Evolutionary conservation across 2,888 invertebrate species (phyloP), one percentile per base, ranked within the genome.

Genomic region (Eucera pruinosa): DNA sequence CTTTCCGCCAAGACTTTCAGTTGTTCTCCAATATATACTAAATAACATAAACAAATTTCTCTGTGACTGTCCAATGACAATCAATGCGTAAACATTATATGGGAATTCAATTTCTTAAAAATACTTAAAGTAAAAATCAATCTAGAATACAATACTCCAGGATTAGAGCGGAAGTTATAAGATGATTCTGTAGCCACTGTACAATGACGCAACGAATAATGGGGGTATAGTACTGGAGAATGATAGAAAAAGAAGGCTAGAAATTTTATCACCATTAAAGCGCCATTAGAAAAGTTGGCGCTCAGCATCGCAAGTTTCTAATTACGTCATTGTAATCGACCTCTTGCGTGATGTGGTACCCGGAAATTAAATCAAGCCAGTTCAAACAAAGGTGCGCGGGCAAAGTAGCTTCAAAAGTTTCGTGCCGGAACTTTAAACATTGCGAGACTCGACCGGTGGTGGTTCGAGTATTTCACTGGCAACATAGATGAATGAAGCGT

Each of bases 331-430:
- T 76, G 77, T 70, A 66, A 48, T 65, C 61, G 50, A 47, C 65
- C 70, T 78, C 70, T n/a, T n/a, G 78, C 78, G 78, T 78, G 78
- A 76, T 57, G 76, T 7, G 47, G 55, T 62, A 62, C 43, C 76
- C 78, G 76, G 78, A 78, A 78, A 76, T 78, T 78, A 78, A 78
- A 78, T 76, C 77, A 78, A 69, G 57, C 77, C 47, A 76, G 70
- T 78, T 76, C 78, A 78, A 78, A 78, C 78, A 78, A 78, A 76
- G 76, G 70, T 57, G n/a, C 78, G 61, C 55, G 65, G 45, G n/a
- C 48, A 60, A 30, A 77, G 70, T 70, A 70, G 39, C 65, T 57
- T 66, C 45, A 48, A 70, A 78, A 78, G 78, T 78, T 78, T 78
- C 70, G 48, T 65, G 65, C 33, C 54, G 52, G 64, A 77, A 77